These are phyloP conservation scores for Drosophila mojavensis DNA, from an alignment of 1,140 invertebrate species.

Conservation along the genomic window DNA sequence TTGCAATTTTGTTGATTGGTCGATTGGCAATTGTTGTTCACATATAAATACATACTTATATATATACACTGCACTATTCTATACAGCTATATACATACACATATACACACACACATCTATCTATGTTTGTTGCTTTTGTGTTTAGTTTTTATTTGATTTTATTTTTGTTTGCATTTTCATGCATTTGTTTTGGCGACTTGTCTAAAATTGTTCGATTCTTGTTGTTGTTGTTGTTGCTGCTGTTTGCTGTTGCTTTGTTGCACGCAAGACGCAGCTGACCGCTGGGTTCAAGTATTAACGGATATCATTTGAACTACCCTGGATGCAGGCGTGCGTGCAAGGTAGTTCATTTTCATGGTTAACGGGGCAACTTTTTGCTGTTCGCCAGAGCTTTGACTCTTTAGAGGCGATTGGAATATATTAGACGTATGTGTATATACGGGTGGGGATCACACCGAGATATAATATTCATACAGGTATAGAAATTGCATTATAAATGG, in stretches of 20 bases:
- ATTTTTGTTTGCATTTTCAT: slow-evolving; percentile 44
- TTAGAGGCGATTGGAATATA: too few species aligned
- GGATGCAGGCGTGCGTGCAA: slow-evolving; percentile 16
- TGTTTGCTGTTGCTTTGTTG: slow-evolving; percentile 27
- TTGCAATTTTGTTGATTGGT: slow-evolving; percentile 81
- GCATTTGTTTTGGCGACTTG: slow-evolving; percentile 65
- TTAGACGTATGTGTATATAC: too few species aligned
- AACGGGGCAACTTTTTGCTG: slow-evolving; percentile 11
- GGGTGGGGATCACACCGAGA: too few species aligned
- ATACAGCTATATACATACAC: not conserved
- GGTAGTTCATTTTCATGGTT: slow-evolving; percentile 14
- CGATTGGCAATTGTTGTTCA: slow-evolving; percentile 75
- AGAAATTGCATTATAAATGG: too few species aligned
- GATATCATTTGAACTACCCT: slow-evolving; percentile 66
- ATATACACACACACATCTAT: not conserved
- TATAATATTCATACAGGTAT: too few species aligned
- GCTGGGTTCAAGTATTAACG: slow-evolving; percentile 78
- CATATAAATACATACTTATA: not conserved
- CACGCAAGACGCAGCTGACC: slow-evolving; percentile 74
- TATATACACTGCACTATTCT: not conserved
- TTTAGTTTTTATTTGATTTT: slow-evolving; percentile 17
- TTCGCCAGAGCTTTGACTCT: not conserved
- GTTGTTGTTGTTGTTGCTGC: slow-evolving; percentile 27
- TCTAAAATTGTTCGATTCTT: slow-evolving; percentile 60
- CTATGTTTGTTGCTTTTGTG: slow-evolving; percentile 30